These are phyloP conservation scores for Cinara cedri DNA, from an alignment of 2,888 invertebrate species.

Conservation along the genomic window DNA sequence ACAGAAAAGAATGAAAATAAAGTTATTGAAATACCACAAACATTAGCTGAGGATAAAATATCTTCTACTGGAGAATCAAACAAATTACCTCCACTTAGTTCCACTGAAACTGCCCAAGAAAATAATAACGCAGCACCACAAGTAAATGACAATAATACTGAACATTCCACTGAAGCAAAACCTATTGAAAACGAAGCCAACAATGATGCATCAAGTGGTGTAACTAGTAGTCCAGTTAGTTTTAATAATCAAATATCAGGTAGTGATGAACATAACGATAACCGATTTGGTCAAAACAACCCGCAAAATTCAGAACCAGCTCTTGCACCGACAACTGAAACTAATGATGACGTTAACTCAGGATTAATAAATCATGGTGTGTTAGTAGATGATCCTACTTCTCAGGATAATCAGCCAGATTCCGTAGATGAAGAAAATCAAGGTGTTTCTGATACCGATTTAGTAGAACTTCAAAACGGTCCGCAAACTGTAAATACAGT, in stretches of 20 bases:
- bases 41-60: constrained; percentile 1
- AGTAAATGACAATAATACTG: not conserved
- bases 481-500: constrained; percentile 11
- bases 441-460: not conserved
- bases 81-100: not conserved
- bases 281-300: not conserved
- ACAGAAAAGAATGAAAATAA: constrained; percentile 12
- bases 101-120: not conserved
- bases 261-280: not conserved
- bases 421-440: not conserved
- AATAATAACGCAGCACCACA: constrained; percentile 10
- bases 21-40: not conserved
- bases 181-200: not conserved
- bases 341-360: not conserved
- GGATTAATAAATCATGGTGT: constrained; percentile 2
- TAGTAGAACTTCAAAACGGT: not conserved
- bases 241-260: not conserved
- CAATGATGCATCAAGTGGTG: not conserved
- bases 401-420: constrained; percentile 11
- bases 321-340: not conserved
- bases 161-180: constrained; percentile 18
- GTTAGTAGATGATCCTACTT: not conserved
- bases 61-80: not conserved
- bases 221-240: not conserved
- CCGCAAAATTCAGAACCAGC: not conserved